Evolutionary conservation across 2,113 vertebrate species (phyloP), one percentile per base, ranked within the genome.

Genomic region (Hypocryptadius cinnamomeus): DNA sequence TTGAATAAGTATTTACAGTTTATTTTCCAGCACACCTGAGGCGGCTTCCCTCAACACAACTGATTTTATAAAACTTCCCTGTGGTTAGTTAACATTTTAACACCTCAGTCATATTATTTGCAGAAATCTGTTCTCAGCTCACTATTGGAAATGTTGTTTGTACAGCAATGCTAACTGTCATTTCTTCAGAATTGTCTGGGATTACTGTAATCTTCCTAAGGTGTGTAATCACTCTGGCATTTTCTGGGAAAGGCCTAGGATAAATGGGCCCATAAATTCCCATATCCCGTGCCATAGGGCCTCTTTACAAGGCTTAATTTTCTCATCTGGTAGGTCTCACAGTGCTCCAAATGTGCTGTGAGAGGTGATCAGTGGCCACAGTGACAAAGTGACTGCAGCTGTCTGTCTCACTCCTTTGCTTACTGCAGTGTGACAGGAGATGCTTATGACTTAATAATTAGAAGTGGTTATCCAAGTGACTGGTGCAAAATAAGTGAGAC

Each of bases 1-100:
- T 71, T 82, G 82, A 85, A 70, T 89, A 91, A 92, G 45, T n/a
- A 33, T 79, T 84, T 89, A 71, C 48, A 71, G 77, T 90, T 91
- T 94, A 54, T 90, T 91, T 94, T 90, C 44, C 47, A 80, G 72
- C 45, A 47, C 72, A 93, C 69, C 71, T 70, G 44, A 70, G 39
- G 85, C 66, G 33, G 16, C 61, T 74, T 90, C 33, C 22, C 47
- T 94, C 84, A 44, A 64, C 27, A 68, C 30, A 77, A 76, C 19
- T 40, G 44, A 79, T 71, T 69, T 60, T 5, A 22, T 54, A 89
- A 45, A 64, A 30, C 2, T 40, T 68, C 27, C 15, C 42, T 57
- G 23, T 39, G 37, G 53, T 92, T 77, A 47, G 39, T 66, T 92
- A 81, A n/a, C 7, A 30, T 81, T 56, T 92, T 56, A 84, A 79